Evolutionary conservation across 2,797 vertebrate genomes (phyloP), one percentile per base, ranked within the genome.

Genomic region (Anabacerthia variegaticeps): DNA sequence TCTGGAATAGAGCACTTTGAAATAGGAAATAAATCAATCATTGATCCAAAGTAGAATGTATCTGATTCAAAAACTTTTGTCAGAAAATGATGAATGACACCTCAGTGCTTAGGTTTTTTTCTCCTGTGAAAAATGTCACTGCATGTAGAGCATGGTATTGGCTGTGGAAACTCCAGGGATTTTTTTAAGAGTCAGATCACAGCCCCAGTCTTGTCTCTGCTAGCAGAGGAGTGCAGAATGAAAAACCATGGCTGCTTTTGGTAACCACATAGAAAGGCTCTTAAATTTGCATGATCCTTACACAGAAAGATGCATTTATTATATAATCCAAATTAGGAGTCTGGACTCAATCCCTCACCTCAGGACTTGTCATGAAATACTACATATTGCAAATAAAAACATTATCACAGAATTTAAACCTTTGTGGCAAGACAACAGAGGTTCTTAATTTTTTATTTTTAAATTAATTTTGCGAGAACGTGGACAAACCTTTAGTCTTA

Each of bases 11-110:
- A 88, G 24, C 32, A n/a, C 81, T 90, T 73, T 59, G 77, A 91
- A 96, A 88, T 67, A 69, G 58, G 67, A 95, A 84, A 88, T 86
- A 92, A 93, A 79, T 85, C 88, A 95, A 32, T 88, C 77, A 44
- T 27, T 56, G 37, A 68, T 58, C 74, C 80, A 91, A 69, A 21
- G 15, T 85, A 88, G 68, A 95, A 95, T 0, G 1, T 78, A 65
- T 59, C 51, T 13, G 51, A 67, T 84, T 73, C 71, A 71, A 49
- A 93, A 93, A 32, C 51, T 67, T 84, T 59, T 94, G 93, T 94
- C 91, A 91, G 88, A 92, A 93, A 84, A 85, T 71, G 67, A 79
- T 92, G 72, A 79, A 80, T 48, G 66, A 66, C 78, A 55, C 68
- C 55, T 24, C 36, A 24, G 69, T 54, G 72, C 61, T 82, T 85